Conservation (phyloP, 1,140 invertebrate genomes). For the Heterodera schachtii region DNA sequence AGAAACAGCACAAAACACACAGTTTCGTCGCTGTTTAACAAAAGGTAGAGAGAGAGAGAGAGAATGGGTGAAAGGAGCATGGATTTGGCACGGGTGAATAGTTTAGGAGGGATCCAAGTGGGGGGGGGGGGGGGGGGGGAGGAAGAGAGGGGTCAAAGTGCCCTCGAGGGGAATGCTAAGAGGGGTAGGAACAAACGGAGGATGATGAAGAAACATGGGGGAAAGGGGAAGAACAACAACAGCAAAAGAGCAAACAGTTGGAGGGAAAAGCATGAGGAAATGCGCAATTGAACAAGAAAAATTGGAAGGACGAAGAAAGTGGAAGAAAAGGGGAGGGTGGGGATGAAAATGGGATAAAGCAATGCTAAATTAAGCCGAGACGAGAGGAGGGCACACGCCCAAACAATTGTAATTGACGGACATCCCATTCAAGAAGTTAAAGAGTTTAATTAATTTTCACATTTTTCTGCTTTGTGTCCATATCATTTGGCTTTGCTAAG, state of each 20-base stretch:
- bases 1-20: background rate
- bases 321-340: background rate
- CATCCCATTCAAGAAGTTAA: too few species aligned
- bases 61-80: background rate
- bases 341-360: too few species aligned
- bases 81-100: slow-evolving; percentile 14
- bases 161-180: background rate
- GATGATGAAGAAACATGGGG: background rate
- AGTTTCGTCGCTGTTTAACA: background rate
- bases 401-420: too few species aligned
- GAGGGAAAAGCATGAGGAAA: background rate
- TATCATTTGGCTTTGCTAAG: background rate
- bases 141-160: background rate
- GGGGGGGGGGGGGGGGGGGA: too few species aligned
- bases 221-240: too few species aligned
- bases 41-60: slow-evolving; percentile 2
- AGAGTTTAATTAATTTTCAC: too few species aligned
- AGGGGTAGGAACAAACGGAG: background rate
- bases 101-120: background rate
- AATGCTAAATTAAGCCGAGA: too few species aligned
- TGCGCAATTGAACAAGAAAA: background rate
- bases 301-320: background rate
- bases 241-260: background rate
- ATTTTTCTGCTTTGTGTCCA: too few species aligned
- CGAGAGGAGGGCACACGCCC: background rate